phyloP scores from a whole-genome alignment of 2,113 vertebrate species.

The Syrmaticus mikado region DNA sequence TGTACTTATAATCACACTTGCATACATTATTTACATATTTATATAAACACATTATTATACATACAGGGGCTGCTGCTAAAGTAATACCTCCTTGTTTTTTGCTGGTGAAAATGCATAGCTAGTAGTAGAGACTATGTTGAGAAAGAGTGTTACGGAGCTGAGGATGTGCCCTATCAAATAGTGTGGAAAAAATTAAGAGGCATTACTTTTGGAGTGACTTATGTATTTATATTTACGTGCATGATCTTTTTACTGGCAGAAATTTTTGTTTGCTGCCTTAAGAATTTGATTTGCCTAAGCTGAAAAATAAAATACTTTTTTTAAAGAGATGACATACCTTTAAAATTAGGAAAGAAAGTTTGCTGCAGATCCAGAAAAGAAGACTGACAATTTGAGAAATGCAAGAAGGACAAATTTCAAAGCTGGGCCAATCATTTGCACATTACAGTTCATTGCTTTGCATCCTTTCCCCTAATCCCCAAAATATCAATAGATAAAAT shows the following conservation, averaged over 20 bases:
- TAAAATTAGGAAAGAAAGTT: neutral
- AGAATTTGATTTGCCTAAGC: neutral
- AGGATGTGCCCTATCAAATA: too few species aligned
- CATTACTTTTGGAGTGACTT: too few species aligned
- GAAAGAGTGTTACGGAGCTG: too few species aligned
- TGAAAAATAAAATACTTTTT: neutral
- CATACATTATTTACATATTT: neutral
- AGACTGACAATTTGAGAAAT: neutral
- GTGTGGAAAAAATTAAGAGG: too few species aligned
- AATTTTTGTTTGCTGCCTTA: neutral
- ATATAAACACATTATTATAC: neutral
- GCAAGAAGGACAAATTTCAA: constrained; percentile 32
- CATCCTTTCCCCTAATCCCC: neutral
- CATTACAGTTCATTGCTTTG: constrained; percentile 33
- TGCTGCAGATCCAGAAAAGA: neutral
- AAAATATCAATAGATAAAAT: constrained; percentile 67
- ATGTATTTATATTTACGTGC: neutral
- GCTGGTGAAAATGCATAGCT: too few species aligned
- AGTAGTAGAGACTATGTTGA: too few species aligned
- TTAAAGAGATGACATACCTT: neutral
- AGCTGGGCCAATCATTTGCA: neutral
- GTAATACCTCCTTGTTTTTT: too few species aligned
- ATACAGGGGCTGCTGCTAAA: too few species aligned
- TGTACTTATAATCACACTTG: neutral
- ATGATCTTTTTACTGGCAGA: neutral